Evolutionary conservation across 2,797 vertebrate genomes (phyloP), one percentile per base, ranked within the genome.

Genomic region (Synanceia verrucosa): DNA sequence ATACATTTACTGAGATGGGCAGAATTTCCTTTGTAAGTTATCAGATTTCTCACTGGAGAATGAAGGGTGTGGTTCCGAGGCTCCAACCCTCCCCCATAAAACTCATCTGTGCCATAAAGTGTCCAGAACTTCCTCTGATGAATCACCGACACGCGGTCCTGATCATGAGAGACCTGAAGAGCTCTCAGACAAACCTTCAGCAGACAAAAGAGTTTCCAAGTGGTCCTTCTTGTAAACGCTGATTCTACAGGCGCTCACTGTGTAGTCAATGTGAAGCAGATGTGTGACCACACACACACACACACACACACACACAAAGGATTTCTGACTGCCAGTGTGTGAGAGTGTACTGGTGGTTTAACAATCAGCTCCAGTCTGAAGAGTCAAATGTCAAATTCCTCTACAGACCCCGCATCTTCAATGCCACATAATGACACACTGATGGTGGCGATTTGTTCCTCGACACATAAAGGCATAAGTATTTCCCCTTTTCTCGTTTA

Each of bases 181-280:
- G 21, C 56, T 44, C n/a, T 71, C 39, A 44, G 26, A 31, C 6
- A 36, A 70, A 67, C 56, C 44, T 50, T 41, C 31, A 62, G 65
- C 47, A 50, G 33, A 67, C 63, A 81, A 82, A 78, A 68, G 55
- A 41, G 19, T 79, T 88, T 87, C 69, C 56, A 73, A 80, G 67
- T 48, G 59, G 23, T 64, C 61, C 79, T 63, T 68, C 79, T 63
- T 68, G 65, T 71, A 78, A 86, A 71, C 48, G 21, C 41, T 43
- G 63, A 71, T 71, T 78, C 70, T 59, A 52, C 70, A 81, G 37
- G 70, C 67, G 73, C 67, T 71, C 64, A 63, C 37, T 61, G 70
- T 78, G 77, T 76, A 70, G 79, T 60, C 74, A 86, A 94, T 93
- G 88, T 74, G 88, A 93, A 95, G 84, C 93, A 95, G 93, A 94